Evolutionary conservation across 1,140 invertebrate species (phyloP).

Genomic region (Atta colombica): DNA sequence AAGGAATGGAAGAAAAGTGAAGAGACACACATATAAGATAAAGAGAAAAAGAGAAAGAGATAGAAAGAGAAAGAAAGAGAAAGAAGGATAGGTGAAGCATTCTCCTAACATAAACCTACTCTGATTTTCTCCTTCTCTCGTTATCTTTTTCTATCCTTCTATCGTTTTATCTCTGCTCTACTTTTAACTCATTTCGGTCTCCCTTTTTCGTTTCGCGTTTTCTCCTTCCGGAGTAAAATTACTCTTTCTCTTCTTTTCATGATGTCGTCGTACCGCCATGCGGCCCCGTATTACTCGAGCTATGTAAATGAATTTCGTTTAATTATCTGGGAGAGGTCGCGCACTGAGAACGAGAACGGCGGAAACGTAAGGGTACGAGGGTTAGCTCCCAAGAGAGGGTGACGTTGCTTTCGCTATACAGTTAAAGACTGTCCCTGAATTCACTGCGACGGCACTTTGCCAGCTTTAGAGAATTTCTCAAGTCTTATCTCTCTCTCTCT

Average conservation of each 20-base stretch:
- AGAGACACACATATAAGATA: not conserved
- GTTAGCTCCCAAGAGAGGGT: slow-evolving; percentile 36
- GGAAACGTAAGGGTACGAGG: slow-evolving; percentile 59
- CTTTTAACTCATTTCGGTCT: slow-evolving; percentile 28
- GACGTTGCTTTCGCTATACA: slow-evolving; percentile 71
- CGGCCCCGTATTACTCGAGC: slow-evolving; percentile 83
- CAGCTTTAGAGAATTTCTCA: slow-evolving; percentile 73
- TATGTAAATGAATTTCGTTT: slow-evolving; percentile 87
- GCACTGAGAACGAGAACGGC: slow-evolving; percentile 46
- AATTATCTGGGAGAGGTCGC: slow-evolving; percentile 80
- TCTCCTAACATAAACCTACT: slow-evolving; percentile 52
- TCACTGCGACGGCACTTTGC: slow-evolving; percentile 75
- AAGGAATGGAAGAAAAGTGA: not conserved
- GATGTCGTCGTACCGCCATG: slow-evolving; percentile 52
- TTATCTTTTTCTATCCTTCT: slow-evolving; percentile 12
- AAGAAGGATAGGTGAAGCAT: not conserved
- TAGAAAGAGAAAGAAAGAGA: no score
- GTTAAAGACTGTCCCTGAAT: slow-evolving; percentile 79
- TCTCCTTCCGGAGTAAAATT: slow-evolving; percentile 10
- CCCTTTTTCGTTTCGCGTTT: slow-evolving; percentile 38
- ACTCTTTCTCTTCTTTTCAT: slow-evolving; percentile 62
- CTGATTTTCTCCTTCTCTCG: slow-evolving; percentile 52
- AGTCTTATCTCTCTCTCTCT: slow-evolving; percentile 8
- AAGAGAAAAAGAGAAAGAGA: not conserved
- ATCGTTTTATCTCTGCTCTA: not conserved